Evolutionary conservation across 2,797 vertebrate species (phyloP).

Genomic region (Lacerta bilineata): DNA sequence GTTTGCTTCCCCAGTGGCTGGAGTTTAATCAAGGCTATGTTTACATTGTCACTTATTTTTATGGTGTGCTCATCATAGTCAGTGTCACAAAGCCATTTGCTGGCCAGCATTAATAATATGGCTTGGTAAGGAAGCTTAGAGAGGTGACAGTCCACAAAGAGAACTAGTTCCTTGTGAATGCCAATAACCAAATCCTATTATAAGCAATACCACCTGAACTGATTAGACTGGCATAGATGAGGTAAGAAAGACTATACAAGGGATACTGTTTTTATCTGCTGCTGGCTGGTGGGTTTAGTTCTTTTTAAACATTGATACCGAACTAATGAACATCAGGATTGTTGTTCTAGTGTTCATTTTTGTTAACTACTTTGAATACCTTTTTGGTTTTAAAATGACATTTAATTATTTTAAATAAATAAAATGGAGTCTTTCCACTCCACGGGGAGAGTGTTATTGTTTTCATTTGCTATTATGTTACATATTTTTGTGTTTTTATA

Average conservation of each 20-base stretch:
- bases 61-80: background rate
- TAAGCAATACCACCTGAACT: background rate
- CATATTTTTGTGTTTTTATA: no score
- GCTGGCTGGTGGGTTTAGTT: background rate
- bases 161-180: background rate
- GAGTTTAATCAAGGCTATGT: slow-evolving; percentile 19
- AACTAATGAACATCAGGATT: no score
- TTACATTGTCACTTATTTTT: slow-evolving; percentile 19
- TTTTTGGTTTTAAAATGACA: background rate
- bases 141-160: background rate
- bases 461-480: no score
- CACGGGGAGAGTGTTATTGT: no score
- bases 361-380: background rate
- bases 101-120: background rate
- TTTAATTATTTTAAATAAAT: background rate
- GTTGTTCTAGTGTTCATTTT: background rate
- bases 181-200: background rate
- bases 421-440: background rate
- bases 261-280: background rate
- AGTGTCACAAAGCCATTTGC: background rate
- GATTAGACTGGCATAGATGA: background rate
- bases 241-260: background rate
- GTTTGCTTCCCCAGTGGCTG: background rate
- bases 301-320: no score
- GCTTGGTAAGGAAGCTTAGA: background rate